These are phyloP conservation scores for Trigoniulus corallinus DNA, from an alignment of 1,140 invertebrate genomes.

Conservation along the genomic window DNA sequence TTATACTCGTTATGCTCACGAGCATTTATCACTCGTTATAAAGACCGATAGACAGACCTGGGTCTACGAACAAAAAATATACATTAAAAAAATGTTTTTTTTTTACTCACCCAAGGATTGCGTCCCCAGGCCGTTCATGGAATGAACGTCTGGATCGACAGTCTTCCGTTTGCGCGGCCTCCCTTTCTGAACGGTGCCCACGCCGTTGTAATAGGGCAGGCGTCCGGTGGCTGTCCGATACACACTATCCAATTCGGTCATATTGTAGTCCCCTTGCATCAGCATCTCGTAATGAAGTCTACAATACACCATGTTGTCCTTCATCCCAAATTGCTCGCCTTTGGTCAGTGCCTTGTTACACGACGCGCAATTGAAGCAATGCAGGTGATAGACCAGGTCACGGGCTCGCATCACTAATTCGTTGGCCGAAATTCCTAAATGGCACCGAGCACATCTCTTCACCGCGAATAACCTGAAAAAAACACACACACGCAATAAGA, in stretches of 20 bases:
- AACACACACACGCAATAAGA: background rate
- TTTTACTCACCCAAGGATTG: no score
- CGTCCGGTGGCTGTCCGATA: slow-evolving; percentile 23
- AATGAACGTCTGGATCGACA: background rate
- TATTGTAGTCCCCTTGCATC: background rate
- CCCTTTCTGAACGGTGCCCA: slow-evolving; percentile 53
- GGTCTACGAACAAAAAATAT: no score
- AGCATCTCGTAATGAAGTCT: slow-evolving; percentile 27
- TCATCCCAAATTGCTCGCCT: slow-evolving; percentile 75
- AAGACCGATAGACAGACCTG: no score
- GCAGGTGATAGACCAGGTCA: slow-evolving; percentile 73
- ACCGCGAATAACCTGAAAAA: slow-evolving; percentile 26
- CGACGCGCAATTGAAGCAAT: slow-evolving; percentile 75
- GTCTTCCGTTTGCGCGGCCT: slow-evolving; percentile 60
- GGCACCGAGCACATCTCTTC: slow-evolving; percentile 66
- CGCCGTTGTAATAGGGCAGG: slow-evolving; percentile 48
- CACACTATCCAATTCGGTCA: slow-evolving; percentile 12
- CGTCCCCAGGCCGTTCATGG: background rate
- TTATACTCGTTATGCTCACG: no score
- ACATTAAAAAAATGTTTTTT: no score
- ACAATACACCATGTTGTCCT: slow-evolving; percentile 30
- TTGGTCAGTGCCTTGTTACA: slow-evolving; percentile 45
- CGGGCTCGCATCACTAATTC: slow-evolving; percentile 82
- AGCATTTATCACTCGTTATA: no score
- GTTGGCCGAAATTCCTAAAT: slow-evolving; percentile 62